Evolutionary conservation across 2,113 vertebrate genomes (phyloP), one percentile per base, ranked within the genome.

Genomic region (Bungarus multicinctus): DNA sequence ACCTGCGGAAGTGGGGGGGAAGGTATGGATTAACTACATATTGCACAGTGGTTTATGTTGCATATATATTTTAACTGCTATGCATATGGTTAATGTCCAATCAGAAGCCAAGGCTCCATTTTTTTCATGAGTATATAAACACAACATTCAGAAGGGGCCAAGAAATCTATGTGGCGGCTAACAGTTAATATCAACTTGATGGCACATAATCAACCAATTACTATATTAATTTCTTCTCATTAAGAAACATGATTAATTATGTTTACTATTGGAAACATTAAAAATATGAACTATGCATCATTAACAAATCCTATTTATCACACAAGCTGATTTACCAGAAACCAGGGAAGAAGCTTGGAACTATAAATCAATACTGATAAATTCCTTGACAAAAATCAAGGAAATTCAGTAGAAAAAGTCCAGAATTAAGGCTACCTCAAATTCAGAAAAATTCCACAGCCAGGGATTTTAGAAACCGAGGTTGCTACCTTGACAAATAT

Each of bases 1-100:
- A 99, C 97, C 99, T 99, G 97, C 1, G 30, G 5, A n/a, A n/a
- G n/a, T n/a, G 10, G 22, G 22, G 1, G 2, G 2, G 25, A 16
- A 34, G 10, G 8, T 43, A 14, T 58, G 12, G 16, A 86, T 92
- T 54, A 54, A 39, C 8, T 54, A 34, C 53, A 74, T 88, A 55
- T 6, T 81, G 3, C 5, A 58, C 5, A 23, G 43, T 0, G 27
- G 43, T 25, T 34, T 47, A 34, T 0, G 1, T 87, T 60, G 18
- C n/a, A 45, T 10, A 25, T 50, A 87, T 30, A 25, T 54, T 20
- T 43, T 43, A 64, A 12, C 45, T 55, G 23, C 14, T 87, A 52
- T 43, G 5, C 10, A 54, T 25, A 69, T 45, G 6, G 22, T 64
- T 39, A 53, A 52, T 39, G 8, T 45, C 52, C 18, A 91, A 25